A percentile compares a stretch with the other conserved stretches of the same genome.
phyloP scores from a whole-genome alignment of 2,113 vertebrate genomes.

The Galbula dea region DNA sequence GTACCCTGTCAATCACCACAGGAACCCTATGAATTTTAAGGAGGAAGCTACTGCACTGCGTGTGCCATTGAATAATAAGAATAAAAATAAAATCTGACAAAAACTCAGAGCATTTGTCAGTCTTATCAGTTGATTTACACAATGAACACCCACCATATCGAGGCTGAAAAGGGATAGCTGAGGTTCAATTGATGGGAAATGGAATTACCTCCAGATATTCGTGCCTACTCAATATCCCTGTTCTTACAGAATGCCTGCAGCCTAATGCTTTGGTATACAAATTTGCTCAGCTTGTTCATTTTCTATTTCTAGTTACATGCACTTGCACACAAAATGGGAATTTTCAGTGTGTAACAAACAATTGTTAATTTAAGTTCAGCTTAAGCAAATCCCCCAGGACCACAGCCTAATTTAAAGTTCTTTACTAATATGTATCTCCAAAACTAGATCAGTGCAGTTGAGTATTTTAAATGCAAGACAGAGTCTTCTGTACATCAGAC shows the following conservation, averaged over 20 bases:
- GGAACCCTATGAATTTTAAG: slow-evolving; percentile 67
- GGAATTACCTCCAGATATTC: slow-evolving; percentile 27
- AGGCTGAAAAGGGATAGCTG: slow-evolving; percentile 37
- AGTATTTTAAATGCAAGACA: background rate
- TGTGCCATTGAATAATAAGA: slow-evolving; percentile 73
- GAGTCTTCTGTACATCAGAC: background rate
- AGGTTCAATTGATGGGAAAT: slow-evolving; percentile 34
- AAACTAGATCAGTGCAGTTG: background rate
- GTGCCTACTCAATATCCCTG: background rate
- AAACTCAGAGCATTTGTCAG: slow-evolving; percentile 63
- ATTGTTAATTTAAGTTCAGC: background rate
- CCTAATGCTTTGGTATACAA: background rate
- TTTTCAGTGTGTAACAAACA: slow-evolving; percentile 30
- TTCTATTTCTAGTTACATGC: slow-evolving; percentile 27
- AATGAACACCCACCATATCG: background rate
- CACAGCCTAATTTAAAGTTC: background rate
- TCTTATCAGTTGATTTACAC: slow-evolving; percentile 44
- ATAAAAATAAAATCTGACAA: slow-evolving; percentile 42
- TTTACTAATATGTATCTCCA: background rate
- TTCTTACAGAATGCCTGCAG: background rate
- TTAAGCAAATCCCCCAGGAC: background rate
- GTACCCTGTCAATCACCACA: slow-evolving; percentile 76
- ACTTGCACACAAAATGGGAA: background rate
- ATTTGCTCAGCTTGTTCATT: slow-evolving; percentile 6
- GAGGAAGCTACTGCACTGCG: slow-evolving; percentile 45